Evolutionary conservation across 2,113 vertebrate species (phyloP).

Genomic region (Triplophysa rosa): DNA sequence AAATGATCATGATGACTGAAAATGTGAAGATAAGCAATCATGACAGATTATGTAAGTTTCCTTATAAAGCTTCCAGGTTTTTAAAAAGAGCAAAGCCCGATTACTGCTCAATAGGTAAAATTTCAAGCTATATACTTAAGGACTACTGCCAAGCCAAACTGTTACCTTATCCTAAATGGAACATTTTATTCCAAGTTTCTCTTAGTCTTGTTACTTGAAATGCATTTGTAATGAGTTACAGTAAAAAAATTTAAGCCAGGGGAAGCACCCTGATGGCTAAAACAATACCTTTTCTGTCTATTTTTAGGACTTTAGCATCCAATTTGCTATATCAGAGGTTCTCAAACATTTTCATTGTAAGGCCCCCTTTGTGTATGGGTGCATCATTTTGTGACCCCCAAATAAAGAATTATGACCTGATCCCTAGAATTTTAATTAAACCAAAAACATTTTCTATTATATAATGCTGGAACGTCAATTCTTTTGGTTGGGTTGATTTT

Average conservation of each 20-base stretch:
- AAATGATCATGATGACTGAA: constrained; percentile 24
- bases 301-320: background rate
- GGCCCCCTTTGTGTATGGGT: too few species aligned
- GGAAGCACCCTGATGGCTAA: background rate
- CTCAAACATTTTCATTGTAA: too few species aligned
- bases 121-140: background rate
- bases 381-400: too few species aligned
- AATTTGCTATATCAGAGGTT: background rate
- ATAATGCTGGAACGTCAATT: too few species aligned
- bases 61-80: constrained; percentile 16
- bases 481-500: too few species aligned
- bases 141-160: constrained; percentile 17
- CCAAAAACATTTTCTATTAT: too few species aligned
- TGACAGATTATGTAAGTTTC: background rate
- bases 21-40: background rate
- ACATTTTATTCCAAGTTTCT: background rate
- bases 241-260: background rate
- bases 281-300: background rate
- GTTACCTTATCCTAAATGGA: constrained; percentile 12
- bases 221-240: constrained; percentile 25
- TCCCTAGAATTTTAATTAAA: too few species aligned
- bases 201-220: background rate
- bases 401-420: too few species aligned
- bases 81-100: background rate
- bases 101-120: background rate